These are phyloP conservation scores for Pterois miles DNA, from an alignment of 2,797 vertebrate genomes.

Conservation along the genomic window DNA sequence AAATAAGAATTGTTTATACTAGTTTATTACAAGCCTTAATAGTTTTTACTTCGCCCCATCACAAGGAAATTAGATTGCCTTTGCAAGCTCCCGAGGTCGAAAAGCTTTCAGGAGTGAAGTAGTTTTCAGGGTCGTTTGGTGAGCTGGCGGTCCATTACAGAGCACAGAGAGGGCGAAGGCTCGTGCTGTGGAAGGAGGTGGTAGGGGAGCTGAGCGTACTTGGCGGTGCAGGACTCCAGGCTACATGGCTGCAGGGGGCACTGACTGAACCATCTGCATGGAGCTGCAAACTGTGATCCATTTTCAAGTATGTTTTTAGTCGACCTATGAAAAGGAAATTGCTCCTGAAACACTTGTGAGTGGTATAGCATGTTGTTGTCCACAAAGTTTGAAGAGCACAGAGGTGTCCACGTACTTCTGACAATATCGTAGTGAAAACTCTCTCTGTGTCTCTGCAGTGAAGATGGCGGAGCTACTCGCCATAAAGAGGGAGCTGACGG, in stretches of 20 bases:
- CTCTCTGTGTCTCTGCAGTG: conserved; percentile 46
- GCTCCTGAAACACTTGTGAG: not conserved
- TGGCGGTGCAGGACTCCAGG: conserved; percentile 8
- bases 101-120: conserved; percentile 63
- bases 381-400: not conserved
- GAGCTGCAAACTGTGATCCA: not conserved
- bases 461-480: conserved; percentile 74
- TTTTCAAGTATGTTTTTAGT: not conserved
- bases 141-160: conserved; percentile 32
- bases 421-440: not conserved
- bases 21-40: conserved; percentile 82
- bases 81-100: conserved; percentile 75
- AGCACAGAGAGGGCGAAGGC: conserved; percentile 4
- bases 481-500: conserved; percentile 76
- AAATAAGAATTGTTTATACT: conserved; percentile 82
- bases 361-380: too few relatives aligned
- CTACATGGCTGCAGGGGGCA: conserved; percentile 23
- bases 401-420: not conserved
- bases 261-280: conserved; percentile 7
- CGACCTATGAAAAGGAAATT: not conserved
- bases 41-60: conserved; percentile 78
- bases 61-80: conserved; percentile 78
- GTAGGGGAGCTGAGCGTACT: not conserved
- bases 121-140: conserved; percentile 58
- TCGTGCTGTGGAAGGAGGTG: not conserved